Evolutionary conservation across 2,888 invertebrate species (phyloP).

Genomic region (Acronicta aceris): DNA sequence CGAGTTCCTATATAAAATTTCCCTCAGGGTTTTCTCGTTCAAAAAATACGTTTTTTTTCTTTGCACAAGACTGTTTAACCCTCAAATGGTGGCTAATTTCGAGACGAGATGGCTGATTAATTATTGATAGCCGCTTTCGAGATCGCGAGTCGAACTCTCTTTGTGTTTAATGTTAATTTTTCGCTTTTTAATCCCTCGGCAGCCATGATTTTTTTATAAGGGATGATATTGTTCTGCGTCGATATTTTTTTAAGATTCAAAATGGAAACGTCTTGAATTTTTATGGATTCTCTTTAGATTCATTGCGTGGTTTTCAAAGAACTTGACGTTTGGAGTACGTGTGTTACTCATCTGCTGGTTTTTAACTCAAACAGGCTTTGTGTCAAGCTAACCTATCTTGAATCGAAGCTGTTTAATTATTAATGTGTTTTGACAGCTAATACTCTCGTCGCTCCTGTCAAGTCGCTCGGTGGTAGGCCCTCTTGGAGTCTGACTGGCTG

Average conservation of each 20-base stretch:
- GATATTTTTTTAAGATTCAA: conserved; percentile 29
- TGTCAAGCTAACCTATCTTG: too few relatives aligned
- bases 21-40: conserved; percentile 78
- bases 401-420: too few relatives aligned
- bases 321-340: neutral
- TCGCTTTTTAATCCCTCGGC: conserved; percentile 73
- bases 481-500: too few relatives aligned
- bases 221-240: conserved; percentile 67
- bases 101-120: conserved; percentile 84
- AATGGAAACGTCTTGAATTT: conserved; percentile 7
- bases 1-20: conserved; percentile 85
- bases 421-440: too few relatives aligned
- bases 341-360: too few relatives aligned
- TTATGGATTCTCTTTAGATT: neutral
- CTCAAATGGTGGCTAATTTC: conserved; percentile 85
- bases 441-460: too few relatives aligned
- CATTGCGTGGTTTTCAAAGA: neutral
- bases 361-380: too few relatives aligned
- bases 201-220: conserved; percentile 74
- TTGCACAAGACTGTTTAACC: conserved; percentile 80
- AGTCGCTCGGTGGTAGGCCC: too few relatives aligned
- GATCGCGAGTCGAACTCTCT: conserved; percentile 73
- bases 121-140: conserved; percentile 83
- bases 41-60: conserved; percentile 74
- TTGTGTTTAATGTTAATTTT: conserved; percentile 85